Percentiles rank a stretch among this genome's conserved stretches.
phyloP scores from a whole-genome alignment of 1,140 invertebrate genomes.

The Lucilia sericata region DNA sequence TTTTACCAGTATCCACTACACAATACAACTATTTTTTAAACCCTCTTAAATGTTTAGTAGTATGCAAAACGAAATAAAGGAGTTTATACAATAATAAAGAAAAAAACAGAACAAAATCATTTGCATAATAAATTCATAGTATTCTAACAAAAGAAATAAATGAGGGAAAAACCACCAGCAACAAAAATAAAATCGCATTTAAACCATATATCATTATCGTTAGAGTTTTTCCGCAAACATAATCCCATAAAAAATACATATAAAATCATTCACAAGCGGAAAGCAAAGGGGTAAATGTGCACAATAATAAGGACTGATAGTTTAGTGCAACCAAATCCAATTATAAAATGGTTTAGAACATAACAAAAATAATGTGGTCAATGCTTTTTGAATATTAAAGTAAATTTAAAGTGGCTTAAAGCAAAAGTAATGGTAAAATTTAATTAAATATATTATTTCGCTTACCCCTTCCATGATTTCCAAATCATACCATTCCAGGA shows the following conservation, averaged over 20 bases:
- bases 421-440: no score
- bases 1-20: background rate
- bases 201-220: background rate
- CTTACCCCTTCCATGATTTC: slow-evolving; percentile 82
- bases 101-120: background rate
- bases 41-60: background rate
- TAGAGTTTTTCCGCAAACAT: no score
- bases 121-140: background rate
- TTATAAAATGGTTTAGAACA: no score
- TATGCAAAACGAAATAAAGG: background rate
- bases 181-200: background rate
- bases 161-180: background rate
- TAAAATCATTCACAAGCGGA: no score
- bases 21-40: background rate
- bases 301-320: no score
- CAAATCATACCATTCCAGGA: slow-evolving; percentile 92
- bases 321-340: no score
- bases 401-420: no score
- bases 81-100: background rate
- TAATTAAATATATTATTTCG: no score
- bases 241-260: no score
- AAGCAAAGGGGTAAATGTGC: no score
- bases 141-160: background rate
- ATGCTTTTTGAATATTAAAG: no score
- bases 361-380: no score